Evolutionary conservation across 2,888 invertebrate genomes (phyloP).

Genomic region (Ophraella communa): DNA sequence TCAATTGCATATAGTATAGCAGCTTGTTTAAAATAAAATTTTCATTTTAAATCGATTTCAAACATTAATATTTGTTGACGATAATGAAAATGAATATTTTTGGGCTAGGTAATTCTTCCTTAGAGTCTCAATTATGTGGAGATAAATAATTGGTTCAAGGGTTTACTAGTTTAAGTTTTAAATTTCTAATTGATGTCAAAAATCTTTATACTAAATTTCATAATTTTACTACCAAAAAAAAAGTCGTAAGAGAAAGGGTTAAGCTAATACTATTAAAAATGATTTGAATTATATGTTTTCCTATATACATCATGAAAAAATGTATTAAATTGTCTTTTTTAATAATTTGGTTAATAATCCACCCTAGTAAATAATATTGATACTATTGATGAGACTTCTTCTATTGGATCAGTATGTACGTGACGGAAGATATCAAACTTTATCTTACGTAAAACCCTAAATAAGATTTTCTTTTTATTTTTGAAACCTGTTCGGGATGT

Average conservation of each 20-base stretch:
- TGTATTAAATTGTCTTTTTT: background rate
- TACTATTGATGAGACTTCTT: background rate
- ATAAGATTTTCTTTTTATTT: conserved; percentile 7
- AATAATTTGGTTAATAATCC: background rate
- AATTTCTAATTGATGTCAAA: too few species aligned
- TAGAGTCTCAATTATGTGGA: too few species aligned
- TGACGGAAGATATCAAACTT: background rate
- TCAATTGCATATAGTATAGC: background rate
- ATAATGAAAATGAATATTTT: too few species aligned
- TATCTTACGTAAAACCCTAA: conserved; percentile 9
- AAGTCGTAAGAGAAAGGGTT: too few species aligned
- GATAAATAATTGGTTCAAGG: too few species aligned
- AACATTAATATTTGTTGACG: too few species aligned
- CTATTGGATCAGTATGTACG: conserved; percentile 1
- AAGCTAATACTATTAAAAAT: background rate
- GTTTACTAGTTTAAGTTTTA: too few species aligned
- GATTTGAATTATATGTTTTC: background rate
- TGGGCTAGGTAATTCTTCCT: too few species aligned
- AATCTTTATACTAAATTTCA: too few species aligned
- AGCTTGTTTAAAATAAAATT: background rate
- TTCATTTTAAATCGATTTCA: too few species aligned
- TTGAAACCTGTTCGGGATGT: background rate
- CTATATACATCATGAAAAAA: too few species aligned
- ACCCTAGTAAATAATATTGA: background rate
- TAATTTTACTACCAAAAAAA: too few species aligned